These are phyloP conservation scores for Melipona quadrifasciata DNA, from an alignment of 1,140 invertebrate genomes.

Conservation along the genomic window DNA sequence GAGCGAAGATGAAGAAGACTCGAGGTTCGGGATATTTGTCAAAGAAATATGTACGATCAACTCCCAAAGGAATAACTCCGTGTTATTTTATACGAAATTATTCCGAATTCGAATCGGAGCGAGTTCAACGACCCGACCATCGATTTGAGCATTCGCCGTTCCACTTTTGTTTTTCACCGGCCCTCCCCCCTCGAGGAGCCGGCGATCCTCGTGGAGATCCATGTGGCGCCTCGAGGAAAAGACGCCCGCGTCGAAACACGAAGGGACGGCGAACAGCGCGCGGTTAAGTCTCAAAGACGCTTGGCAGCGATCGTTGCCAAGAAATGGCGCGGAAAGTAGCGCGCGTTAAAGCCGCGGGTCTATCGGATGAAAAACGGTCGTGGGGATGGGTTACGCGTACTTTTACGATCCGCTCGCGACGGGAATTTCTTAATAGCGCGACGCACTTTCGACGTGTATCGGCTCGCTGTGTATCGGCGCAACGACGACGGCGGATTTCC, in stretches of 20 bases:
- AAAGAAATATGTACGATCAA: too few relatives aligned
- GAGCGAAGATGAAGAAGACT: too few relatives aligned
- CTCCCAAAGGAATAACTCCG: too few relatives aligned
- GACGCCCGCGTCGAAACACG: background rate
- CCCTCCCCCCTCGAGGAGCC: too few relatives aligned
- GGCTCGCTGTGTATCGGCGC: background rate
- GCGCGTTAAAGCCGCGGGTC: conserved; percentile 12
- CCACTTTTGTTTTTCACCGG: background rate
- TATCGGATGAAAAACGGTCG: conserved; percentile 8
- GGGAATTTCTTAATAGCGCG: conserved; percentile 28
- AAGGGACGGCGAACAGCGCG: background rate
- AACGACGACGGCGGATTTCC: background rate
- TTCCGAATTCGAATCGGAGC: too few relatives aligned
- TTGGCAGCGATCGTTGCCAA: conserved; percentile 42
- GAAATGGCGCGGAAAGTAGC: conserved; percentile 45
- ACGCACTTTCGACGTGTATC: background rate
- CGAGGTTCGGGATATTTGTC: too few relatives aligned
- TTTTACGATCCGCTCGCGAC: conserved; percentile 30
- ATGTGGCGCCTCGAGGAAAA: background rate
- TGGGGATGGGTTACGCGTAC: background rate
- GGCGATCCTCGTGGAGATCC: background rate
- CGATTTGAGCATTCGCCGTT: background rate
- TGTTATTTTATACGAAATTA: too few relatives aligned
- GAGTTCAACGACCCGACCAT: background rate
- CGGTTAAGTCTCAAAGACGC: conserved; percentile 21